phyloP scores from a whole-genome alignment of 1,140 invertebrate genomes.

The Neocloeon triangulifer region DNA sequence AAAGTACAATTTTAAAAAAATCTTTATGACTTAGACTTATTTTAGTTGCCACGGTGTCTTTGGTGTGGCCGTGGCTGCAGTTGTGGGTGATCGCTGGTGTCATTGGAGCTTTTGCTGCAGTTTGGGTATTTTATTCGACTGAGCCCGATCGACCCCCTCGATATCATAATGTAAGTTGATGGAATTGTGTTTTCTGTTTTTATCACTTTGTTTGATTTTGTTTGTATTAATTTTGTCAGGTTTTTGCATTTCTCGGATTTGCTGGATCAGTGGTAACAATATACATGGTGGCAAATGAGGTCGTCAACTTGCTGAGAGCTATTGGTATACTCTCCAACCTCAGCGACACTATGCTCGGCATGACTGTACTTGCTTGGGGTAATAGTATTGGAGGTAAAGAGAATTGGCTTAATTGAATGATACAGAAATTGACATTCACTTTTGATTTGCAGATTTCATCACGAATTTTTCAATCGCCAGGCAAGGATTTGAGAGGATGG shows the following conservation, averaged over 20 bases:
- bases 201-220: background rate
- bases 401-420: slow-evolving; percentile 9
- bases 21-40: too few species aligned
- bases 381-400: slow-evolving; percentile 44
- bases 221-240: slow-evolving; percentile 21
- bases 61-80: too few species aligned
- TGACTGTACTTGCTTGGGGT: slow-evolving; percentile 46
- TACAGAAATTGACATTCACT: background rate
- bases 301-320: slow-evolving; percentile 34
- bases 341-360: slow-evolving; percentile 37
- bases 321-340: slow-evolving; percentile 33
- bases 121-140: slow-evolving; percentile 18
- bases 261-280: slow-evolving; percentile 36
- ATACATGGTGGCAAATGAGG: slow-evolving; percentile 38
- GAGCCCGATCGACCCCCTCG: slow-evolving; percentile 14
- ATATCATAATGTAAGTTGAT: slow-evolving; percentile 16
- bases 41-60: too few species aligned
- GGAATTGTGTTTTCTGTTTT: background rate
- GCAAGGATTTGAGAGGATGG: slow-evolving; percentile 40
- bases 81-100: too few species aligned
- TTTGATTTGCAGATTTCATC: slow-evolving; percentile 28
- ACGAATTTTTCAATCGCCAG: slow-evolving; percentile 36
- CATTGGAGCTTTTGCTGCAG: too few species aligned
- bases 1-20: too few species aligned
- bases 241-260: slow-evolving; percentile 38